These are phyloP conservation scores for Brotula barbata DNA, from an alignment of 2,797 vertebrate species.

Conservation along the genomic window DNA sequence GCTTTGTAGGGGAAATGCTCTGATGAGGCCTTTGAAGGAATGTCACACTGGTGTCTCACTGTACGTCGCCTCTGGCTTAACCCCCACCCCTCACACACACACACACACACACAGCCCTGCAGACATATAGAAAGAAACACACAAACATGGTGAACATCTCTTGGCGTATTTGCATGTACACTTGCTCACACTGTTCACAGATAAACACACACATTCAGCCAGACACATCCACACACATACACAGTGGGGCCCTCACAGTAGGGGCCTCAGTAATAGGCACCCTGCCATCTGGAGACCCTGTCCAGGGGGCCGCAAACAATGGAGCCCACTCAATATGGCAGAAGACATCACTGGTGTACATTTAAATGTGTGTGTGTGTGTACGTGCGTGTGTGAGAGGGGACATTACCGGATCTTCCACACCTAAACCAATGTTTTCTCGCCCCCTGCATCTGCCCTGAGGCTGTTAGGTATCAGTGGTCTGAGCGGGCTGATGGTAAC, in stretches of 20 bases:
- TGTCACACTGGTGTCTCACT: slow-evolving; percentile 66
- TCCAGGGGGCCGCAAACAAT: slow-evolving; percentile 76
- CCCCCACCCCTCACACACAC: slow-evolving; percentile 24
- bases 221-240: slow-evolving; percentile 9
- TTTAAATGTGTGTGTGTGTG: slow-evolving; percentile 32
- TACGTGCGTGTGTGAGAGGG: slow-evolving; percentile 39
- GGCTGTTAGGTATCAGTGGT: slow-evolving; percentile 57
- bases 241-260: slow-evolving; percentile 71
- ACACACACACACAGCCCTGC: slow-evolving; percentile 30
- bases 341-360: slow-evolving; percentile 49
- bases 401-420: slow-evolving; percentile 50
- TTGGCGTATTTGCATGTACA: slow-evolving; percentile 33
- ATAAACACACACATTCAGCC: slow-evolving; percentile 27
- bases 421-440: slow-evolving; percentile 73
- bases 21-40: slow-evolving; percentile 75
- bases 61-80: slow-evolving; percentile 58
- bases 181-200: slow-evolving; percentile 21
- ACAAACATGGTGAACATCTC: slow-evolving; percentile 23
- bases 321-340: slow-evolving; percentile 67
- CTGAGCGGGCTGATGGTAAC: slow-evolving; percentile 36
- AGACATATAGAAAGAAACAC: slow-evolving; percentile 35
- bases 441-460: slow-evolving; percentile 64
- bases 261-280: slow-evolving; percentile 75
- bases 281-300: slow-evolving; percentile 76
- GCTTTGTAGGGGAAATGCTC: slow-evolving; percentile 56